Percentiles rank a stretch among this genome's conserved stretches.
These are phyloP conservation scores for Eumaeus atala DNA, from an alignment of 1,140 invertebrate species.

Conservation along the genomic window DNA sequence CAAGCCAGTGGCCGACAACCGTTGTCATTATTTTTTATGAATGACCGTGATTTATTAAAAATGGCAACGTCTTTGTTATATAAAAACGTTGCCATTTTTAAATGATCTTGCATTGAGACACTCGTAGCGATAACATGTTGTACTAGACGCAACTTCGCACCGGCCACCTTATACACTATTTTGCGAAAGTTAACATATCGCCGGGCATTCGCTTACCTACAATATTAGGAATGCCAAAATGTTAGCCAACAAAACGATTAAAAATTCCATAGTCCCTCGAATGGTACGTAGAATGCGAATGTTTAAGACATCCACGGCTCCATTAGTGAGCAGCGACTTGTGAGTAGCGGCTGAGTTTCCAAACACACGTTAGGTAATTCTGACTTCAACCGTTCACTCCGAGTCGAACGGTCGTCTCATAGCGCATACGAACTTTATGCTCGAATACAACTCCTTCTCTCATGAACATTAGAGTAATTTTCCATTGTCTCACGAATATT, in stretches of 20 bases:
- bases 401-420: constrained; percentile 41
- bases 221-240: constrained; percentile 34
- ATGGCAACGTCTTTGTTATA: no score
- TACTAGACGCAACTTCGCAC: no score
- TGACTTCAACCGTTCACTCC: constrained; percentile 29
- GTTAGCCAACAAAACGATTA: constrained; percentile 36
- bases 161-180: no score
- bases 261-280: constrained; percentile 33
- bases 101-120: no score
- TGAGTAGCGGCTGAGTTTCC: constrained; percentile 39
- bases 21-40: no score
- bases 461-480: no score
- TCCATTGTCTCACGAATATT: constrained; percentile 19
- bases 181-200: no score
- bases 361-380: constrained; percentile 49
- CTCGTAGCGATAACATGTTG: no score
- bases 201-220: constrained; percentile 27
- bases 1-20: no score
- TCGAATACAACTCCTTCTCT: background rate
- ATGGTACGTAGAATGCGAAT: constrained; percentile 46
- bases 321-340: constrained; percentile 33
- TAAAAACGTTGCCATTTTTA: no score
- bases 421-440: constrained; percentile 7
- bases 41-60: no score
- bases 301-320: constrained; percentile 54